Base-by-base conservation (phyloP, 1,140 invertebrate species). In the Pseudachorutes palmiensis region DNA sequence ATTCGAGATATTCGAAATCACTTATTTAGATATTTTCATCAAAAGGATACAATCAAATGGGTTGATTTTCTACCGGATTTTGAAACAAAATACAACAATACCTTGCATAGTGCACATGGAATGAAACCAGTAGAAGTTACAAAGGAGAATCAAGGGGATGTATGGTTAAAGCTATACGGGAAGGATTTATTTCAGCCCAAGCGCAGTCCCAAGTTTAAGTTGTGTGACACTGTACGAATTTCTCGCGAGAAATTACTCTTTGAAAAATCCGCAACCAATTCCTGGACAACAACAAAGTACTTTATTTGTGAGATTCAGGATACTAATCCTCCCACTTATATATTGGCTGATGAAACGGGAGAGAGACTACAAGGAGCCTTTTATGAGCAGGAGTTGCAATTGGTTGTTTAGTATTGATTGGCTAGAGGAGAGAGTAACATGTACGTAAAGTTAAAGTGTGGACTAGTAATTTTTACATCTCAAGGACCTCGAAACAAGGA, bases 241-340 rank as follows among this genome's bases (percentile, higher is more conserved):
- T 36, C 19, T 30, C 22, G 16, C 16, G 3, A 1, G 1, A 68
- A 68, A 22, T 63, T 62, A 26, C 16, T 31, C 0, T 68, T 68
- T 64, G 66, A 55, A n/a, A 68, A 68, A 58, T 61, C 41, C 16
- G 32, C 30, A 19, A 62, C 24, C 16, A 1, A 49, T 12, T 60
- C 24, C 16, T 62, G 28, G 28, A 63, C 30, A 2, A 55, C 36
- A 12, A 49, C 62, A 36, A 19, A 30, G 1, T 64, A 57, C 45
- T 0, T 2, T 1, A 30, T 68, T 2, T 31, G 33, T 5, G 31
- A 60, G 31, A 29, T 60, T 32, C 26, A 5, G 14, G 5, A 5
- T 12, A 60, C 61, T 12, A 26, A 9, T 26, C 61, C 61, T 2
- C 5, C 19, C 2, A 63, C 61, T 2, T 63, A 63, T 26, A 5